Evolutionary conservation across 2,113 vertebrate genomes (phyloP).

Genomic region (Oriolus oriolus): DNA sequence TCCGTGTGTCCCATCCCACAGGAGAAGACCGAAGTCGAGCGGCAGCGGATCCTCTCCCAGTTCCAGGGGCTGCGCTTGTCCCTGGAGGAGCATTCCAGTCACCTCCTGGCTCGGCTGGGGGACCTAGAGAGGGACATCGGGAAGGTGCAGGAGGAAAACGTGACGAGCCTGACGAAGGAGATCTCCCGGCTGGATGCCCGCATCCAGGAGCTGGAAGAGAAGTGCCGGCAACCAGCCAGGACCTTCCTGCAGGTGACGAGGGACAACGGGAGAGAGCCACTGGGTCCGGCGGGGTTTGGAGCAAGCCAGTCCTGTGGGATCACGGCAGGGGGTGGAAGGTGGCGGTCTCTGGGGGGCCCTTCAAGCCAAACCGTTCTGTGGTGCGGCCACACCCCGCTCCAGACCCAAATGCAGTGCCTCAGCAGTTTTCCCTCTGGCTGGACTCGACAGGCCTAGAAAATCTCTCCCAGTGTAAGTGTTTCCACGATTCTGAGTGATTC

Average conservation of each 20-base stretch:
- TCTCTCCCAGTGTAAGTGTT: not conserved
- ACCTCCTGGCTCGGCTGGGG: constrained; percentile 39
- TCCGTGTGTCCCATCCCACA: not conserved
- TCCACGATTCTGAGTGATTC: fast-evolving
- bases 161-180: not conserved
- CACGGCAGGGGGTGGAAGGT: fast-evolving
- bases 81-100: constrained; percentile 37
- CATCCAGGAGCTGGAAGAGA: constrained; percentile 54
- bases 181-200: constrained; percentile 19
- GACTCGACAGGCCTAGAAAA: not conserved
- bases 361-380: not conserved
- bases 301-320: fast-evolving
- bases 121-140: constrained; percentile 33
- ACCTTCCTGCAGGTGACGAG: constrained; percentile 61
- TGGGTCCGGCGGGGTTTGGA: not conserved
- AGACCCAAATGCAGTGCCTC: not conserved
- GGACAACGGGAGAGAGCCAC: fast-evolving
- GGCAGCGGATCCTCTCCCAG: not conserved
- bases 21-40: not conserved
- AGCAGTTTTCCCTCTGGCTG: not conserved
- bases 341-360: not conserved
- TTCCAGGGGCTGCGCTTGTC: constrained; percentile 42
- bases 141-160: constrained; percentile 34
- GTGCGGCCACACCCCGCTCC: not conserved
- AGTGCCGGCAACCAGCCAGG: not conserved